Percentiles rank a stretch among this genome's conserved stretches.
These are phyloP conservation scores for Zelostemma sp. DNA, from an alignment of 1,140 invertebrate genomes.

Conservation along the genomic window DNA sequence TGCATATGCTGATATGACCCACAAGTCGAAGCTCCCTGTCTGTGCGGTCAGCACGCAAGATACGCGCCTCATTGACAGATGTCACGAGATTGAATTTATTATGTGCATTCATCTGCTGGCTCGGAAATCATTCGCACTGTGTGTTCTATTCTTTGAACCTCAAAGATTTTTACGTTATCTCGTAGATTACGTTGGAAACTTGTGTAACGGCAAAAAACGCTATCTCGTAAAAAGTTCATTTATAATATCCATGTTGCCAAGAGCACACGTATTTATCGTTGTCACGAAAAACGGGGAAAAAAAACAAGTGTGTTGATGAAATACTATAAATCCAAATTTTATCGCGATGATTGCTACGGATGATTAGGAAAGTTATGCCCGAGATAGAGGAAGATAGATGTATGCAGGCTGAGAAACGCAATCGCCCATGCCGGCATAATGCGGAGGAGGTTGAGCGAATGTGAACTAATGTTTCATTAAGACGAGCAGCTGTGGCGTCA, in stretches of 20 bases:
- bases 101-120: conserved; percentile 53
- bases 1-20: conserved; percentile 64
- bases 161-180: too few species aligned
- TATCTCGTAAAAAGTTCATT: too few species aligned
- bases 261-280: too few species aligned
- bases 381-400: background rate
- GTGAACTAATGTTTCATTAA: conserved; percentile 70
- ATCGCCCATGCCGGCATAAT: conserved; percentile 42
- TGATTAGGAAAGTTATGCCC: too few species aligned
- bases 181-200: too few species aligned
- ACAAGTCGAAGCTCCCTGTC: conserved; percentile 45
- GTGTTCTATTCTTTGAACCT: too few species aligned
- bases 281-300: background rate
- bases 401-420: conserved; percentile 11
- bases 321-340: too few species aligned
- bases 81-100: conserved; percentile 57
- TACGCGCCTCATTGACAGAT: conserved; percentile 49
- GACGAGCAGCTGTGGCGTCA: conserved; percentile 67
- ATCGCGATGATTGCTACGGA: too few species aligned
- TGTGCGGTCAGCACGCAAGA: conserved; percentile 39
- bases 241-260: too few species aligned
- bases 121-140: background rate
- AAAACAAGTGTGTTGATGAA: background rate
- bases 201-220: too few species aligned
- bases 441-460: conserved; percentile 52